These are phyloP conservation scores for Pomphorhynchus laevis DNA, from an alignment of 1,140 invertebrate species.

Conservation along the genomic window DNA sequence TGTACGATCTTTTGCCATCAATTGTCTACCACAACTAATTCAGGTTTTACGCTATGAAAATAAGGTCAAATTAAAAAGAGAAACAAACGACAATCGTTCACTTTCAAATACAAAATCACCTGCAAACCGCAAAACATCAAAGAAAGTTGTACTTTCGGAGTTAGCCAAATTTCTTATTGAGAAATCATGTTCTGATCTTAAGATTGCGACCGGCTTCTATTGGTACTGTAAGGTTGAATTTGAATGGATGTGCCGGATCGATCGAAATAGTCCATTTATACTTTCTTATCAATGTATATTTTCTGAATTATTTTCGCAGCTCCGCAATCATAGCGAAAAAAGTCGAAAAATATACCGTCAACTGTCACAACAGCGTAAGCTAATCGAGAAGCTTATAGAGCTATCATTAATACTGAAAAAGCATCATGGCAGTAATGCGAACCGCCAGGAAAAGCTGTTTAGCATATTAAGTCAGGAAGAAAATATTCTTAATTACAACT, in stretches of 20 bases:
- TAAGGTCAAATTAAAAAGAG: slow-evolving; percentile 23
- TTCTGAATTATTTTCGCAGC: neutral
- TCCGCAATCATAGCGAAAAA: neutral
- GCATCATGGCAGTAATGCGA: slow-evolving; percentile 1
- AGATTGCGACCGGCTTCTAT: slow-evolving; percentile 68
- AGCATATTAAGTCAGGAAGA: slow-evolving; percentile 39
- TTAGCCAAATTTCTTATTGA: slow-evolving; percentile 57
- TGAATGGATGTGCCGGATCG: too few relatives aligned
- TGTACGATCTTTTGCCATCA: slow-evolving; percentile 65
- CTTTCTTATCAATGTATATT: too few relatives aligned
- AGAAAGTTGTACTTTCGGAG: too few relatives aligned
- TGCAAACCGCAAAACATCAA: too few relatives aligned
- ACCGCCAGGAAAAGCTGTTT: slow-evolving; percentile 22
- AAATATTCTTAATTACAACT: slow-evolving; percentile 40
- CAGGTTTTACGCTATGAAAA: slow-evolving; percentile 89
- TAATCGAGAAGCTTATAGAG: slow-evolving; percentile 6
- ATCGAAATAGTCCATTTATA: too few relatives aligned
- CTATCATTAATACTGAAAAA: slow-evolving; percentile 3
- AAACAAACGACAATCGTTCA: neutral
- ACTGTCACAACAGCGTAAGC: slow-evolving; percentile 2
- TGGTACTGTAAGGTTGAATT: slow-evolving; percentile 32
- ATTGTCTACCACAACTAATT: slow-evolving; percentile 57
- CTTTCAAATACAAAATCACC: neutral
- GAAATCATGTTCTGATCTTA: slow-evolving; percentile 47
- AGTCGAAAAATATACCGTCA: neutral